Evolutionary conservation across 2,888 invertebrate genomes (phyloP).

Genomic region (Chironomus tentans): DNA sequence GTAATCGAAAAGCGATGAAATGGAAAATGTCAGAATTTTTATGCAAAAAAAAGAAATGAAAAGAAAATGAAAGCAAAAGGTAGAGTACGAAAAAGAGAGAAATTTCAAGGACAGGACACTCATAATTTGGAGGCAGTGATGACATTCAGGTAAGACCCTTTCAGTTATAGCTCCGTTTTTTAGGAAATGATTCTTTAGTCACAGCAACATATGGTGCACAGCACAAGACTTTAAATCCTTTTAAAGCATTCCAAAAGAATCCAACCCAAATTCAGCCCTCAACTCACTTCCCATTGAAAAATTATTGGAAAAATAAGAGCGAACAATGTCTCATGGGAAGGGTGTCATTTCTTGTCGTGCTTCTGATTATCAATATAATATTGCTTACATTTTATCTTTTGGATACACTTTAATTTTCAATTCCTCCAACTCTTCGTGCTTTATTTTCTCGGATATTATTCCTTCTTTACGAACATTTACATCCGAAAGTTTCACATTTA

Average conservation of each 20-base stretch:
- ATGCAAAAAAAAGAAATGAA: background rate
- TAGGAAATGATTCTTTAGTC: too few relatives aligned
- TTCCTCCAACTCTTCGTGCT: slow-evolving; percentile 40
- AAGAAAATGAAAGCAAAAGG: background rate
- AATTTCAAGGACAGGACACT: too few relatives aligned
- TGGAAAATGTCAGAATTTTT: slow-evolving; percentile 6
- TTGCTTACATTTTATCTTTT: slow-evolving; percentile 48
- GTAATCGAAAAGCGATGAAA: background rate
- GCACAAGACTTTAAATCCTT: too few relatives aligned
- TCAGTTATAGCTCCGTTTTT: too few relatives aligned
- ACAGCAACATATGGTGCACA: too few relatives aligned
- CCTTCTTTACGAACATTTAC: slow-evolving; percentile 43
- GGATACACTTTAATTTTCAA: slow-evolving; percentile 47
- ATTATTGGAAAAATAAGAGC: too few relatives aligned
- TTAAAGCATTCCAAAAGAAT: too few relatives aligned
- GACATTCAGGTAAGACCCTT: too few relatives aligned
- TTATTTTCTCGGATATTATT: slow-evolving; percentile 46
- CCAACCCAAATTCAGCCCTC: too few relatives aligned
- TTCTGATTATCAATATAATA: background rate
- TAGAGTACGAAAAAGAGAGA: background rate
- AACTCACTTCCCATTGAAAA: too few relatives aligned
- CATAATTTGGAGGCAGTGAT: too few relatives aligned
- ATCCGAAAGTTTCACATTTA: background rate
- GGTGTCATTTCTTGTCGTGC: background rate
- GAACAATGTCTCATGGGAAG: background rate